Percentiles rank a stretch among this genome's conserved stretches.
These are phyloP conservation scores for Drosophila leonis DNA, from an alignment of 2,888 invertebrate genomes.

Conservation along the genomic window DNA sequence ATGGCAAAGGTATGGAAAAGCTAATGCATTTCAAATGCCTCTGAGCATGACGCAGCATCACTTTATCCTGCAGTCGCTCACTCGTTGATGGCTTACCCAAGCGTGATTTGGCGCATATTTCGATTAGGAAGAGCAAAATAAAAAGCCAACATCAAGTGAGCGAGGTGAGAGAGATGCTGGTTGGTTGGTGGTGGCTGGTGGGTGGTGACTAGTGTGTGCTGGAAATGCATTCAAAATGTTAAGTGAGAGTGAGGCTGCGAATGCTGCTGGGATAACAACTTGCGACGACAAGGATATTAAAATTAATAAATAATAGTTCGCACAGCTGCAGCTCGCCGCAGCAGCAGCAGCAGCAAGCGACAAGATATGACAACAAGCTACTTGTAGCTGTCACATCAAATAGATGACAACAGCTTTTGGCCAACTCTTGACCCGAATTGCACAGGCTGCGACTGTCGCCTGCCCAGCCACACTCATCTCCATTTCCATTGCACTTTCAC, in stretches of 20 bases:
- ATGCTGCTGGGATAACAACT: constrained; percentile 48
- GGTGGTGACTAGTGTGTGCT: not conserved
- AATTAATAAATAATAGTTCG: constrained; percentile 61
- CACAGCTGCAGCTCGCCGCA: constrained; percentile 15
- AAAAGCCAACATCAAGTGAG: not conserved
- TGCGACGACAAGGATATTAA: constrained; percentile 53
- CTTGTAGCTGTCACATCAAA: constrained; percentile 46
- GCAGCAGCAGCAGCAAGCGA: constrained; percentile 1
- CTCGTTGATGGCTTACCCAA: constrained; percentile 31
- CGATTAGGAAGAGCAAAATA: constrained; percentile 35
- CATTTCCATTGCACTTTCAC: not conserved
- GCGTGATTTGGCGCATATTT: constrained; percentile 51
- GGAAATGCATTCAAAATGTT: constrained; percentile 24
- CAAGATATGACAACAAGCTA: constrained; percentile 19
- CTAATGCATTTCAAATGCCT: constrained; percentile 56
- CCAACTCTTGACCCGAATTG: constrained; percentile 23
- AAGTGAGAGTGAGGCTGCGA: constrained; percentile 16
- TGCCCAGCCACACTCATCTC: constrained; percentile 3
- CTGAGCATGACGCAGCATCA: constrained; percentile 25
- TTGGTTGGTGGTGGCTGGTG: too few relatives aligned
- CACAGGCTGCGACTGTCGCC: constrained; percentile 34
- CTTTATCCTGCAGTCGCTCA: constrained; percentile 27
- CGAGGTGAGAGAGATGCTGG: not conserved
- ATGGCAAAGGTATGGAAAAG: constrained; percentile 9
- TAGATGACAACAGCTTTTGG: constrained; percentile 20